phyloP scores from a whole-genome alignment of 2,113 vertebrate genomes.

The Oncorhynchus tshawytscha region DNA sequence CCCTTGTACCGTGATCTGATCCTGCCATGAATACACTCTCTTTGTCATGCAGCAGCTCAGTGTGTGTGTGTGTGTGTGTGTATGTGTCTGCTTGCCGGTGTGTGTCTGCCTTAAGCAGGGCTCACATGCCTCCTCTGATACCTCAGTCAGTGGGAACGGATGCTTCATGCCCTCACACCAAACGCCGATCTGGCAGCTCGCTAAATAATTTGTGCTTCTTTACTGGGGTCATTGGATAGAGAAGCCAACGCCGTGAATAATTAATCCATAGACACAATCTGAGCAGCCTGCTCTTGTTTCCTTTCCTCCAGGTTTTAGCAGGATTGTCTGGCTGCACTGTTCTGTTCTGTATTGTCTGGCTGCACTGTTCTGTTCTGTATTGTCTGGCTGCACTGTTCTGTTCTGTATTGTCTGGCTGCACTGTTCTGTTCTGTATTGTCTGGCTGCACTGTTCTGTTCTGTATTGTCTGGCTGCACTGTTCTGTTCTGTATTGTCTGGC shows the following conservation, averaged over 20 bases:
- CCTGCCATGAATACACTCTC: constrained; percentile 65
- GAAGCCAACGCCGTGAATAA: constrained; percentile 74
- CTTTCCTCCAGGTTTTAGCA: constrained; percentile 66
- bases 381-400: too few species aligned
- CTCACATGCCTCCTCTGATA: constrained; percentile 58
- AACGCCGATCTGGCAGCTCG: constrained; percentile 71
- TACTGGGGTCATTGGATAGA: constrained; percentile 77
- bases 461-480: constrained; percentile 57
- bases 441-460: too few species aligned
- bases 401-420: too few species aligned
- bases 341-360: constrained; percentile 4
- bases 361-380: background rate
- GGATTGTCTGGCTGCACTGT: constrained; percentile 59
- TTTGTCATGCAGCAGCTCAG: constrained; percentile 42
- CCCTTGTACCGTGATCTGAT: constrained; percentile 66
- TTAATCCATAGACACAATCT: constrained; percentile 76
- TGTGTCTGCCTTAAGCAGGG: constrained; percentile 30
- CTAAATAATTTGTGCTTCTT: constrained; percentile 80
- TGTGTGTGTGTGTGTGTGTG: too few species aligned
- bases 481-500: constrained; percentile 4
- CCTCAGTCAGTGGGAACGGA: constrained; percentile 51
- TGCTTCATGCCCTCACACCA: constrained; percentile 63
- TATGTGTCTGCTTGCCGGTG: too few species aligned
- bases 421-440: too few species aligned
- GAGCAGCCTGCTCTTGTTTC: constrained; percentile 73